Evolutionary conservation across 2,888 invertebrate genomes (phyloP).

Genomic region (Lasioglossum marginatum): DNA sequence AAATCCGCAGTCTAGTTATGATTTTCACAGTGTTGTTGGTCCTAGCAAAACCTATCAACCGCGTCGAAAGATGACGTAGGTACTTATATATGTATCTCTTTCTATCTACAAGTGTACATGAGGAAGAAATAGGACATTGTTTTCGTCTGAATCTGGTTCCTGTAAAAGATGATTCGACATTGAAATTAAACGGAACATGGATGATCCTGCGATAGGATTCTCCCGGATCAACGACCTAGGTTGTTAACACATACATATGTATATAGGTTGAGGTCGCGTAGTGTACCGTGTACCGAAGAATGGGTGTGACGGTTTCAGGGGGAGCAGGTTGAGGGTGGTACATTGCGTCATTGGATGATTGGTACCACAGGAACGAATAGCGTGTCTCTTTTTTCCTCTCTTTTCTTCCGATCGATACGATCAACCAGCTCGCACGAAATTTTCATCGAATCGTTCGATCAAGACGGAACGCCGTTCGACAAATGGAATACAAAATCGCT

Average conservation of each 20-base stretch:
- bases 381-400: slow-evolving; percentile 8
- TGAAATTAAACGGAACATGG: slow-evolving; percentile 4
- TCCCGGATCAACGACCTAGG: slow-evolving; percentile 72
- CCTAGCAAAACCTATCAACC: background rate
- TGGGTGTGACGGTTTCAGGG: slow-evolving; percentile 68
- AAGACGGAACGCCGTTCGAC: background rate
- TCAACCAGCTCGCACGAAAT: background rate
- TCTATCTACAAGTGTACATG: background rate
- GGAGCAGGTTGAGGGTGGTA: slow-evolving; percentile 67
- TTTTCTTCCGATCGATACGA: slow-evolving; percentile 18
- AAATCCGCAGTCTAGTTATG: too few relatives aligned
- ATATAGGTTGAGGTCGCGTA: slow-evolving; percentile 68
- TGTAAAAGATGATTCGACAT: background rate
- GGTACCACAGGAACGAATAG: slow-evolving; percentile 55
- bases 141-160: background rate
- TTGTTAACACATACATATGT: background rate
- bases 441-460: background rate
- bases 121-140: background rate
- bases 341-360: slow-evolving; percentile 69
- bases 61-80: background rate
- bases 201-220: slow-evolving; percentile 31
- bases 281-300: slow-evolving; percentile 69
- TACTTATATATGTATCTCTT: background rate
- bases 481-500: background rate
- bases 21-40: background rate